phyloP scores from a whole-genome alignment of 2,797 vertebrate genomes.

The Eidolon dupreanum region DNA sequence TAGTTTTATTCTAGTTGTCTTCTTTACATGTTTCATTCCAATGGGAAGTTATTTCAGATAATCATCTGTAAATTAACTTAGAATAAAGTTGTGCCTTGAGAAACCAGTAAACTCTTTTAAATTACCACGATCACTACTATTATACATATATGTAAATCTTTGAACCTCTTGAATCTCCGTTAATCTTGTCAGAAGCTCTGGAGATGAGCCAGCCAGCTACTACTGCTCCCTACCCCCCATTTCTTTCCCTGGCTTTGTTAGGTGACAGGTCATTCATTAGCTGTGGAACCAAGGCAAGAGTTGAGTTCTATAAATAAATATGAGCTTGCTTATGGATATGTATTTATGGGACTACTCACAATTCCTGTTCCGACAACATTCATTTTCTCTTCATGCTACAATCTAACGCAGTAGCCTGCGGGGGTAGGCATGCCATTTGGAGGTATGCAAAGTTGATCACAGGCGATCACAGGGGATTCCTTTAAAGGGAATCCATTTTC shows the following conservation, averaged over 20 bases:
- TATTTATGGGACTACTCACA: background rate
- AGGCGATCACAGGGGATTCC: background rate
- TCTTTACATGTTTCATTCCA: background rate
- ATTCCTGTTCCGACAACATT: background rate
- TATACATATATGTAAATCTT: background rate
- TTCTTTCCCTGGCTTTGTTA: background rate
- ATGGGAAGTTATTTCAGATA: background rate
- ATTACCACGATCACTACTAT: background rate
- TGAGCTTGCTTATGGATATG: background rate
- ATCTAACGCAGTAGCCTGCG: background rate
- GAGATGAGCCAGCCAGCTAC: background rate
- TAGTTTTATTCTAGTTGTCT: background rate
- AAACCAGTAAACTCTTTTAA: background rate
- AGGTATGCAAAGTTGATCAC: background rate
- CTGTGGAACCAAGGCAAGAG: background rate
- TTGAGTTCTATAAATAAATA: background rate
- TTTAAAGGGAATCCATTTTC: background rate
- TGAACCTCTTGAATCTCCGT: background rate
- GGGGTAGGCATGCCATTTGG: no score
- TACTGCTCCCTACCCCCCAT: accelerated
- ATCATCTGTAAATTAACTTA: background rate
- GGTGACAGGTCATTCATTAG: background rate
- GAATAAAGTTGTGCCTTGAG: background rate
- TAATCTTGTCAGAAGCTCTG: background rate
- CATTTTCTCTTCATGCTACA: accelerated